Evolutionary conservation across 1,140 invertebrate species (phyloP).

Genomic region (Ostrea denselamellosa): DNA sequence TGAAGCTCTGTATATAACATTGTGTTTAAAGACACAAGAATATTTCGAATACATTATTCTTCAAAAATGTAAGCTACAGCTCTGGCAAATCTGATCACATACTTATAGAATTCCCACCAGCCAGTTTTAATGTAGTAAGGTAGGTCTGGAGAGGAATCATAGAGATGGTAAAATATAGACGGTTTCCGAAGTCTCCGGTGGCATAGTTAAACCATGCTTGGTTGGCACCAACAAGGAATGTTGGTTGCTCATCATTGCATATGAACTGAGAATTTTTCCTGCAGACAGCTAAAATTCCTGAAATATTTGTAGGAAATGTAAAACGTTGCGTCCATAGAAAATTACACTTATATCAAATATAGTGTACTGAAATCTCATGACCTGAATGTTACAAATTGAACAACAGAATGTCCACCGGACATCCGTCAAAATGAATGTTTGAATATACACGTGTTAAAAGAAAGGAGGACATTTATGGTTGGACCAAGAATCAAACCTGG

Average conservation of each 20-base stretch:
- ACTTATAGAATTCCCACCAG: conserved; percentile 42
- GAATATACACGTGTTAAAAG: too few species aligned
- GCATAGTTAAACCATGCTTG: conserved; percentile 16
- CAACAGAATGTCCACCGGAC: too few species aligned
- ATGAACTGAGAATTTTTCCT: conserved; percentile 38
- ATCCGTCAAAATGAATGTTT: too few species aligned
- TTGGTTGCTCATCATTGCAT: conserved; percentile 35
- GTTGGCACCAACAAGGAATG: conserved; percentile 39
- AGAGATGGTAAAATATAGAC: conserved; percentile 1
- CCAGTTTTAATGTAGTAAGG: neutral
- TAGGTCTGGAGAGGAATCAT: neutral
- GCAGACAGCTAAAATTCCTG: conserved; percentile 41
- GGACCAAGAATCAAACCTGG: too few species aligned
- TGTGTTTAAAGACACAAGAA: too few species aligned
- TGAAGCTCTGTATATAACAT: too few species aligned
- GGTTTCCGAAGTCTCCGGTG: conserved; percentile 27
- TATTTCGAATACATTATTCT: too few species aligned
- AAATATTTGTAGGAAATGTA: neutral
- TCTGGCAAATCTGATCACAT: neutral
- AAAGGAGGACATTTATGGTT: too few species aligned
- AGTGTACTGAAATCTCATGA: neutral
- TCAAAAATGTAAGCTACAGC: too few species aligned
- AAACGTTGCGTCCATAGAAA: neutral
- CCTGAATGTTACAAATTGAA: too few species aligned
- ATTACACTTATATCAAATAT: neutral